Evolutionary conservation across 2,888 invertebrate genomes (phyloP), one percentile per base, ranked within the genome.

Genomic region (Drosophila greeni): DNA sequence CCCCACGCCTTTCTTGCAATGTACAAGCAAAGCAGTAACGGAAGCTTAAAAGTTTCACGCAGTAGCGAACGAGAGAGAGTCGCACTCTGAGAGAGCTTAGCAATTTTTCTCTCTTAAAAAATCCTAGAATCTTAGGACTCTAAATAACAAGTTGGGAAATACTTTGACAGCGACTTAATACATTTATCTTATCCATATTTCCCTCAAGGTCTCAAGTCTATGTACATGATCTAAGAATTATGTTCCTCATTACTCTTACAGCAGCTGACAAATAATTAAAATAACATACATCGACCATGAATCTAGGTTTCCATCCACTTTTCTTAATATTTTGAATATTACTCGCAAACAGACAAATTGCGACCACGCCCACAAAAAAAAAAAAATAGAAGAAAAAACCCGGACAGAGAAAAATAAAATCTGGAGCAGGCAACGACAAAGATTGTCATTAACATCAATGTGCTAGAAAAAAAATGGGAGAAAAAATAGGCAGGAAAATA

Each of bases 401-500:
- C 6, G 5, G 36, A 37, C 37, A 45, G 14, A 29, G n/a, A 11
- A 29, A 34, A 12, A 20, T 16, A 31, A 55, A 45, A 58, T 54
- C 48, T 54, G 18, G 49, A 48, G 20, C 48, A 20, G n/a, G 9
- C 33, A 55, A 34, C 20, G 14, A 37, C 23, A 31, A 52, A 62
- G 37, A 62, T 33, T 39, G 45, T 62, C 52, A 53, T 76, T 66
- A 74, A 59, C 72, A 64, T 51, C 42, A 18, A 59, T 61, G 58
- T 40, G 75, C 49, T 64, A 77, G 61, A 66, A 31, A 72, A 39
- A 40, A 16, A 36, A 49, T 42, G 23, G 26, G 12, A 34, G 47
- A 43, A 24, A 49, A 3, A 43, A 31, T 14, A 45, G 29, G 29
- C 14, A 31, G 20, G 23, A 36, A 58, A 40, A 57, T 34, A 56